Evolutionary conservation across 2,113 vertebrate species (phyloP), one percentile per base, ranked within the genome.

Genomic region (Centrocercus urophasianus): DNA sequence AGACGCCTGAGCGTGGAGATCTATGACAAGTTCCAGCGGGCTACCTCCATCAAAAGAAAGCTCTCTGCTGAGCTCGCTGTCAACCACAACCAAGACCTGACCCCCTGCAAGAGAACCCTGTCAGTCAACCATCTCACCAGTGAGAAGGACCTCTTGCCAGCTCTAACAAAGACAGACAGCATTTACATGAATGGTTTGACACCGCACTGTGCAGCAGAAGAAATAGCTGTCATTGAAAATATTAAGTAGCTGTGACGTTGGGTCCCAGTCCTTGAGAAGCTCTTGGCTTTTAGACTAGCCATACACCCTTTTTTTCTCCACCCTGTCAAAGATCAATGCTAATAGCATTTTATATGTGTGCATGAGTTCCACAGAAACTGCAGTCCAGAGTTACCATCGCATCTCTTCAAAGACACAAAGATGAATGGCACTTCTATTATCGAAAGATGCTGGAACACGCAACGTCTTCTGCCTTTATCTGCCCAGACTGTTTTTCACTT

Each of bases 171-270:
- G 95, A 98, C 98, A 0, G 99, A 99, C 86, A 99, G 99, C 96
- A 98, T 99, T 94, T 99, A 99, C 96, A 98, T 99, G 94, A 99
- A 99, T 17, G 99, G 99, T n/a, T 98, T 99, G 94, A 99, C 98
- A 19, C 99, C 99, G 1, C 98, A 99, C 95, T 98, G 98, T 88
- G 98, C 98, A 14, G 97, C 98, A 13, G 98, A 98, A 85, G 99
- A 99, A 89, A 98, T 99, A 14, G 98, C 99, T 4, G 97, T 99
- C 56, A 99, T 99, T 25, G 99, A 99, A 97, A 98, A 98, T 89
- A 97, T 98, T 71, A 99, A 99, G 96, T 99, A 98, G 98, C 92
- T 32, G 50, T 94, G 81, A 75, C 81, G 89, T 86, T 86, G 81
- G 79, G 69, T 88, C 83, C 63, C 63, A 80, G 50, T 76, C 74